phyloP scores from a whole-genome alignment of 1,140 invertebrate species.

The Heliconius nattereri region DNA sequence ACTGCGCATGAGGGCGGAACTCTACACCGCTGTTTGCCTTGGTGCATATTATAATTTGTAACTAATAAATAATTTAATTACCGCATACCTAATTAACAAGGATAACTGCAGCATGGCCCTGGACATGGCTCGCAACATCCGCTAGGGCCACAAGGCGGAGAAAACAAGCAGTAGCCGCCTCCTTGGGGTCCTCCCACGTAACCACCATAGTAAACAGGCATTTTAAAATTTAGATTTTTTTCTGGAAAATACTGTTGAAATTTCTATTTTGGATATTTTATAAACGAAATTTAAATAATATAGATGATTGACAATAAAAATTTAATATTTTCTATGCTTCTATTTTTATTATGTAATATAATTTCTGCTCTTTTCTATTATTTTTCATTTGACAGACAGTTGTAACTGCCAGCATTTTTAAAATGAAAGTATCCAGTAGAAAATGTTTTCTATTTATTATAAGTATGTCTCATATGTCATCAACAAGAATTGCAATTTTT shows the following conservation, averaged over 20 bases:
- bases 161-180: constrained; percentile 62
- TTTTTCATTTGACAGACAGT: background rate
- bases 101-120: constrained; percentile 17
- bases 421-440: background rate
- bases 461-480: no score
- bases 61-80: no score
- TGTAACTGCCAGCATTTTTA: no score
- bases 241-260: background rate
- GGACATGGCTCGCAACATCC: constrained; percentile 41
- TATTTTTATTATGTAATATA: background rate
- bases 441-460: background rate
- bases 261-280: constrained; percentile 10
- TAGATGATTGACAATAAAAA: background rate
- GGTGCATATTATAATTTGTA: no score
- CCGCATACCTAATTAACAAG: constrained; percentile 17
- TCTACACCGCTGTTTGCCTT: no score
- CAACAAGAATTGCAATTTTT: no score
- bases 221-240: constrained; percentile 34
- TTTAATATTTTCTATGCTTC: background rate
- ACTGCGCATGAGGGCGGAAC: no score
- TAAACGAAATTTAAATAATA: constrained; percentile 1
- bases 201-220: constrained; percentile 69
- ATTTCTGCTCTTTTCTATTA: background rate
- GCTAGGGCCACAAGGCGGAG: constrained; percentile 30
- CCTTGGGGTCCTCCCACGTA: constrained; percentile 60